Base-by-base conservation (phyloP, 2,888 invertebrate genomes). In the Phengaris arion region DNA sequence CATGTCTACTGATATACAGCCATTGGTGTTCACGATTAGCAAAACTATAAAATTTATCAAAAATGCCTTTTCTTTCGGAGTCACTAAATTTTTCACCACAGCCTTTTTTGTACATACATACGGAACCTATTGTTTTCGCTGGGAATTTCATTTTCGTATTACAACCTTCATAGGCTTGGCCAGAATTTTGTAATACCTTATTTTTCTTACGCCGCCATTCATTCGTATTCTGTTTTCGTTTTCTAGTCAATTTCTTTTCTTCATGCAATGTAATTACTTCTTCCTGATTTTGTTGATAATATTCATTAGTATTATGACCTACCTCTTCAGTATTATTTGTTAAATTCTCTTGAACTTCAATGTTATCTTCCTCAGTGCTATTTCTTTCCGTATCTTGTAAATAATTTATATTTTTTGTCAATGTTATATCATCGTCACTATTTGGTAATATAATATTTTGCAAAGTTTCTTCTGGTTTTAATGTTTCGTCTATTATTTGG, bases 11-110 rank as follows among this genome's bases (percentile, higher is more conserved):
- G 54, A 80, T 78, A 74, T n/a, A 76, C 57, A 74, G 52, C 79
- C 79, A 81, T 68, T 81, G 80, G 13, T 54, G 9, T 75, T 80
- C 79, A 52, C 77, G 78, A 75, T 79, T 64, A 75, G 68, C 74
- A 35, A 81, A 35, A 74, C 74, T 75, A 74, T 76, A 79, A 76
- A 77, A 80, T 52, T 55, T 45, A 6, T 74, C 45, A 45, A 74
- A 35, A 13, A 74, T 68, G 12, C 9, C 45, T 68, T 35, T 35
- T 10, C 68, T 35, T 68, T 68, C 10, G 4, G 22, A 12, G 8
- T 35, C 10, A 35, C 12, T 57, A 46, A 75, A 35, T 68, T 68
- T 75, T 68, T 64, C 72, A n/a, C 75, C 52, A 72, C 75, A 75
- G 55, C 72, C 73, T 55, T 52, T 74, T 75, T 72, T 54, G 70